These are phyloP conservation scores for Dolichallabes microphthalmus DNA, from an alignment of 2,113 vertebrate species.

Conservation along the genomic window DNA sequence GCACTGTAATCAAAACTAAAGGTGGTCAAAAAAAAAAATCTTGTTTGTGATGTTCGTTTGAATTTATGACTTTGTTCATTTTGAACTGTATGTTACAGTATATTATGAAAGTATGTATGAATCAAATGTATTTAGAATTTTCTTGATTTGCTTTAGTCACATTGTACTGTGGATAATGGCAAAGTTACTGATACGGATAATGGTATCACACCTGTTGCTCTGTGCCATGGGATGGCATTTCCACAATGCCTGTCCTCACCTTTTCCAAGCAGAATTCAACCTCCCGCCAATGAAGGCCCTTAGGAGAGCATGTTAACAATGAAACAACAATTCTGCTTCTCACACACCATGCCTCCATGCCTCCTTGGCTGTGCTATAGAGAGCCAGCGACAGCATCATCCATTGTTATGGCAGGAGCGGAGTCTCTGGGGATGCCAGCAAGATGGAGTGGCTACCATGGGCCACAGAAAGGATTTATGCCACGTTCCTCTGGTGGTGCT, in stretches of 20 bases:
- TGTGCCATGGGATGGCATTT: background rate
- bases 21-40: no score
- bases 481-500: constrained; percentile 7
- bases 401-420: constrained; percentile 41
- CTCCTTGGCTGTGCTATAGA: constrained; percentile 33
- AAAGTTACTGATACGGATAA: background rate
- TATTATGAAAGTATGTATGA: background rate
- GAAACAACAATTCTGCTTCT: constrained; percentile 32
- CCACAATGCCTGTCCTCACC: constrained; percentile 31
- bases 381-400: constrained; percentile 40
- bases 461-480: constrained; percentile 47
- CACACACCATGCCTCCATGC: constrained; percentile 28
- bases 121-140: background rate
- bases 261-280: constrained; percentile 18
- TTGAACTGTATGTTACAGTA: no score
- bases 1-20: no score
- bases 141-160: background rate
- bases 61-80: no score
- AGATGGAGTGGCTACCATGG: constrained; percentile 34
- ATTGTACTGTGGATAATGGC: background rate
- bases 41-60: no score
- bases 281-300: constrained; percentile 17
- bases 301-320: constrained; percentile 35
- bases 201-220: background rate
- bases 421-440: constrained; percentile 37